A percentile compares a stretch with the other conserved stretches of the same genome.
Evolutionary conservation across 2,113 vertebrate genomes (phyloP).

Genomic region (Indicator maculatus): DNA sequence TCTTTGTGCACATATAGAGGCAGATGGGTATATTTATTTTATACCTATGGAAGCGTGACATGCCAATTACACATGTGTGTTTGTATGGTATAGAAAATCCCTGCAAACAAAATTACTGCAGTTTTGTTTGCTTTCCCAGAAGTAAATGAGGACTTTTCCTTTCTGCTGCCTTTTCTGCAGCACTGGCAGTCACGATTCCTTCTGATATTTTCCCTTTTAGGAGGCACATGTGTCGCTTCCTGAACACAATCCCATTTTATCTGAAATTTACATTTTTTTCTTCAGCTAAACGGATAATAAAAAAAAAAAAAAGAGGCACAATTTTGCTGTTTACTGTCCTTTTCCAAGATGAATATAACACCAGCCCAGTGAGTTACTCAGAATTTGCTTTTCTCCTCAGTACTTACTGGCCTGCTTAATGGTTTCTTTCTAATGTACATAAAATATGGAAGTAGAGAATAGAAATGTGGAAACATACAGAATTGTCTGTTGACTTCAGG

Average conservation of each 20-base stretch:
- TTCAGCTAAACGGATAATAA: not conserved
- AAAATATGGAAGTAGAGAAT: not conserved
- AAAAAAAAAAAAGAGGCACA: not conserved
- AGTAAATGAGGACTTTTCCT: not conserved
- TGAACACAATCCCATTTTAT: not conserved
- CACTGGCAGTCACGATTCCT: not conserved
- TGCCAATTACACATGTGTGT: not conserved
- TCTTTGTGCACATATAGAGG: not conserved
- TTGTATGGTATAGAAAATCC: not conserved
- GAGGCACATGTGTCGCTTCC: not conserved
- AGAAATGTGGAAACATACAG: not conserved
- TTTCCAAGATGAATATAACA: not conserved
- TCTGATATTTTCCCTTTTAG: not conserved
- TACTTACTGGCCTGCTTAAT: not conserved
- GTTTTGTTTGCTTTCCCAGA: not conserved
- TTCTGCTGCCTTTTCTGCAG: not conserved
- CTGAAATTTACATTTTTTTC: constrained; percentile 13
- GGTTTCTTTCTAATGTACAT: not conserved
- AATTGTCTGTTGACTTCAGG: constrained; percentile 47
- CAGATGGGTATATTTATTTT: not conserved
- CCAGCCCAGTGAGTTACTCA: not conserved
- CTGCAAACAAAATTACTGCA: not conserved
- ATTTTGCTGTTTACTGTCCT: not conserved
- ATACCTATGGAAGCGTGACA: not conserved
- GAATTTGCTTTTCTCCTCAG: constrained; percentile 27